Evolutionary conservation across 1,140 invertebrate species (phyloP).

Genomic region (Heliconius congener): DNA sequence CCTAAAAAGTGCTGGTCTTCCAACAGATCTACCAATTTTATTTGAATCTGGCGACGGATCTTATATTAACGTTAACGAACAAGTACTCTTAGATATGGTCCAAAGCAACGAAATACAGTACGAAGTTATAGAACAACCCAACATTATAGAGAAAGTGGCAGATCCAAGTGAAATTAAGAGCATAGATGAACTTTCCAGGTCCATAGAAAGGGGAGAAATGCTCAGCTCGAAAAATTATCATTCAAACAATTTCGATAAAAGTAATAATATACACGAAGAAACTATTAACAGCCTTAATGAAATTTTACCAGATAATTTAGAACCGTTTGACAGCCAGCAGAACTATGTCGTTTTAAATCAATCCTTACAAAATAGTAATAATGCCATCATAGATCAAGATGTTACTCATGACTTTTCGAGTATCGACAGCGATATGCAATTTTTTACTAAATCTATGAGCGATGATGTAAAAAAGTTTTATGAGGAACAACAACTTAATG

Average conservation of each 20-base stretch:
- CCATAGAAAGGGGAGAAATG: constrained; percentile 74
- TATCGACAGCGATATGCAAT: constrained; percentile 75
- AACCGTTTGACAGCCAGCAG: constrained; percentile 67
- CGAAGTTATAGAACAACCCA: constrained; percentile 80
- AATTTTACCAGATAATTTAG: constrained; percentile 70
- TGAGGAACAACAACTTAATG: constrained; percentile 65
- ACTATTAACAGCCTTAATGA: constrained; percentile 68
- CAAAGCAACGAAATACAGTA: constrained; percentile 81
- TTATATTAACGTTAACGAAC: constrained; percentile 82
- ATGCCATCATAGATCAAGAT: constrained; percentile 58
- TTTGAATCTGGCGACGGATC: constrained; percentile 82
- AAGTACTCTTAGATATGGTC: constrained; percentile 81
- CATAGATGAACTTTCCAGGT: constrained; percentile 77
- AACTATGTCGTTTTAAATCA: constrained; percentile 66
- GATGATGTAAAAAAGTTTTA: constrained; percentile 77
- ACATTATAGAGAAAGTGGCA: constrained; percentile 75
- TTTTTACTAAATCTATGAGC: constrained; percentile 74
- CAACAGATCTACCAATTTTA: constrained; percentile 81
- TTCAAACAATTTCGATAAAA: constrained; percentile 54
- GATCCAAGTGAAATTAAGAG: constrained; percentile 78
- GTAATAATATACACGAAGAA: constrained; percentile 53
- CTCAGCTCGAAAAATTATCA: constrained; percentile 53
- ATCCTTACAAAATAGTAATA: constrained; percentile 53
- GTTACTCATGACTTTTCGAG: constrained; percentile 68
- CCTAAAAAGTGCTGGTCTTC: constrained; percentile 80